A percentile compares a stretch with the other conserved stretches of the same genome.
Conservation (phyloP, 1,140 invertebrate genomes). For the Caenorhabditis briggsae region DNA sequence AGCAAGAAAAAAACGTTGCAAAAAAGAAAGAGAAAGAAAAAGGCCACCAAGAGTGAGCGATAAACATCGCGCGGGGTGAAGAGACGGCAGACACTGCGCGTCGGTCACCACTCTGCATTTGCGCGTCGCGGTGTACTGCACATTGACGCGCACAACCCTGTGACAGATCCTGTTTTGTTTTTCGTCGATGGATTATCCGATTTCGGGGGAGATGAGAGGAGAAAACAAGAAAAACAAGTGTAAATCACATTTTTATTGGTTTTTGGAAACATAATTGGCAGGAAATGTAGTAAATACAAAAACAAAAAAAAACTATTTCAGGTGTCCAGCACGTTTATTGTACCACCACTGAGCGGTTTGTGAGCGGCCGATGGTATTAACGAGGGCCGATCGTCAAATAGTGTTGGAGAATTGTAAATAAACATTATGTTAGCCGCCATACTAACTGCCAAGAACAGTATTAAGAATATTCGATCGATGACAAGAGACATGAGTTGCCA, state of each 20-base stretch:
- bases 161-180: constrained; percentile 52
- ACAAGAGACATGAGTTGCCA: constrained; percentile 99
- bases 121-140: constrained; percentile 20
- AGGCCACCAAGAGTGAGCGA: not conserved
- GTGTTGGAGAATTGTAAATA: constrained; percentile 92
- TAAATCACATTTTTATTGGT: constrained; percentile 14
- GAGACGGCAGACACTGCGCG: not conserved
- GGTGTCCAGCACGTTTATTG: constrained; percentile 38
- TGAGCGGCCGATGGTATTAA: constrained; percentile 20
- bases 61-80: not conserved
- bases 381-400: constrained; percentile 90
- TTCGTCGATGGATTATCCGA: constrained; percentile 2
- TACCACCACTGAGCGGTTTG: constrained; percentile 53
- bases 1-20: not conserved
- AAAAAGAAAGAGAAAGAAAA: not conserved
- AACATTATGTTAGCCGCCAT: constrained; percentile 86
- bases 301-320: not conserved
- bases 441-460: constrained; percentile 94
- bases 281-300: not conserved
- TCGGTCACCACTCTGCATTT: not conserved
- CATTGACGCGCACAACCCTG: not conserved
- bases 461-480: constrained; percentile 95
- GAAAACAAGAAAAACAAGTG: constrained; percentile 49
- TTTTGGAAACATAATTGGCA: not conserved
- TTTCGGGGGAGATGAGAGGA: not conserved